A percentile compares a stretch with the other conserved stretches of the same genome.
These are phyloP conservation scores for Apodemus agrarius DNA, from an alignment of 2,797 vertebrate genomes.

Conservation along the genomic window DNA sequence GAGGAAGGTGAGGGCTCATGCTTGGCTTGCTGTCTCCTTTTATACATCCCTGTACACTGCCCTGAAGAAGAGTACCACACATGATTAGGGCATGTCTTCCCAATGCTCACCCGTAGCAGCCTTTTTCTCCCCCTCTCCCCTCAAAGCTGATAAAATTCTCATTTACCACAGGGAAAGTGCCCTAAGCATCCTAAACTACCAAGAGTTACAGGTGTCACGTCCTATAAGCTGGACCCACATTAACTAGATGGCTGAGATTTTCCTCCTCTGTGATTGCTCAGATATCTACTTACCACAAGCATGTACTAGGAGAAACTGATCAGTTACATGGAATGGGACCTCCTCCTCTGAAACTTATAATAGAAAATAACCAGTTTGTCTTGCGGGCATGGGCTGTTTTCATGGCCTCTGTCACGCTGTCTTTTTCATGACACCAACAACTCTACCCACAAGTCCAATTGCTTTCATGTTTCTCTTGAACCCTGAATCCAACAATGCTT, in stretches of 20 bases:
- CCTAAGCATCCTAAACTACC: background rate
- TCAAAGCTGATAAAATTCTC: background rate
- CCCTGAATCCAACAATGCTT: too few relatives aligned
- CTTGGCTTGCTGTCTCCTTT: background rate
- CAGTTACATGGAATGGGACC: background rate
- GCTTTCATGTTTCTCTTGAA: too few relatives aligned
- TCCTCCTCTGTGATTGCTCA: background rate
- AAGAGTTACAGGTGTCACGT: background rate
- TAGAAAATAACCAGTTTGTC: background rate
- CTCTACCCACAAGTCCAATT: too few relatives aligned
- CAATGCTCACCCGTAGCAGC: background rate
- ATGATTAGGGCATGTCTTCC: background rate
- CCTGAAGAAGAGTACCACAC: background rate
- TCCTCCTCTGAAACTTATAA: background rate
- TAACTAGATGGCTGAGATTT: background rate
- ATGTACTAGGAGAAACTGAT: background rate
- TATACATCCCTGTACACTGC: background rate
- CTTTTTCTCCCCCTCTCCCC: background rate
- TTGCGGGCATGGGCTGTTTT: background rate
- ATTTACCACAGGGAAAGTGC: background rate
- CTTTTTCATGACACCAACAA: background rate
- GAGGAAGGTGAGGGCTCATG: too few relatives aligned
- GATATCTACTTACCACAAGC: background rate
- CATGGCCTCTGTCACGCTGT: background rate
- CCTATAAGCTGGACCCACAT: background rate